Percentiles rank a stretch among this genome's conserved stretches.
Conservation (phyloP, 2,797 vertebrate species). For the Coregonus ussuriensis region DNA sequence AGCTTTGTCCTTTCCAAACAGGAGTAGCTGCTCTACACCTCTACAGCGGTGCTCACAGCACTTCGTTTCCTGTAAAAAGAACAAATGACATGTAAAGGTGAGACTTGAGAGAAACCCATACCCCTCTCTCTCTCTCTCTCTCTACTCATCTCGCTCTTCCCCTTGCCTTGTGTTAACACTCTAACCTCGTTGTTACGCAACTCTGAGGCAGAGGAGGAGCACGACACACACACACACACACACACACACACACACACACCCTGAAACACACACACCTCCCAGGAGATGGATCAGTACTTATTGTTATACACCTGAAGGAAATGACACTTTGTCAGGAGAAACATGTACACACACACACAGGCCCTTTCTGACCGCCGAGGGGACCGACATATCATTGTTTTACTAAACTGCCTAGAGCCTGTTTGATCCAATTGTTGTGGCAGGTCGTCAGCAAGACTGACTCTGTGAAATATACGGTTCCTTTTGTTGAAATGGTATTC, state of each 20-base stretch:
- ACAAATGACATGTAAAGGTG: constrained; percentile 70
- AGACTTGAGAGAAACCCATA: constrained; percentile 50
- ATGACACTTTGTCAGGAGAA: too few relatives aligned
- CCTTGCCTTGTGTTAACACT: constrained; percentile 54
- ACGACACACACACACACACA: constrained; percentile 25
- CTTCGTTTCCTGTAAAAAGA: constrained; percentile 49
- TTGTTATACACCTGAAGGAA: constrained; percentile 20
- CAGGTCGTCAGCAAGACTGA: background rate
- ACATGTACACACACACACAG: background rate
- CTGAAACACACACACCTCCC: background rate
- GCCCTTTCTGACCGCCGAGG: constrained; percentile 35
- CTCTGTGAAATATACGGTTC: background rate
- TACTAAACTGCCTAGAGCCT: constrained; percentile 49
- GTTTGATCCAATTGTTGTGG: constrained; percentile 37
- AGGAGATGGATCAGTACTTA: constrained; percentile 21
- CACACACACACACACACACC: constrained; percentile 1
- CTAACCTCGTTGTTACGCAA: constrained; percentile 50
- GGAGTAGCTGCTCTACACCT: constrained; percentile 44
- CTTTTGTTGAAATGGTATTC: background rate
- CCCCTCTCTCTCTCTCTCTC: constrained; percentile 38
- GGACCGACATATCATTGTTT: constrained; percentile 50
- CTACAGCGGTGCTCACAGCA: constrained; percentile 39
- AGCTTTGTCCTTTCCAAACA: constrained; percentile 39
- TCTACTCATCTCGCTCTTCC: constrained; percentile 23
- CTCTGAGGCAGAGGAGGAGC: constrained; percentile 48